Conservation (phyloP, 2,113 vertebrate species). For the Pollimyrus isidori region DNA sequence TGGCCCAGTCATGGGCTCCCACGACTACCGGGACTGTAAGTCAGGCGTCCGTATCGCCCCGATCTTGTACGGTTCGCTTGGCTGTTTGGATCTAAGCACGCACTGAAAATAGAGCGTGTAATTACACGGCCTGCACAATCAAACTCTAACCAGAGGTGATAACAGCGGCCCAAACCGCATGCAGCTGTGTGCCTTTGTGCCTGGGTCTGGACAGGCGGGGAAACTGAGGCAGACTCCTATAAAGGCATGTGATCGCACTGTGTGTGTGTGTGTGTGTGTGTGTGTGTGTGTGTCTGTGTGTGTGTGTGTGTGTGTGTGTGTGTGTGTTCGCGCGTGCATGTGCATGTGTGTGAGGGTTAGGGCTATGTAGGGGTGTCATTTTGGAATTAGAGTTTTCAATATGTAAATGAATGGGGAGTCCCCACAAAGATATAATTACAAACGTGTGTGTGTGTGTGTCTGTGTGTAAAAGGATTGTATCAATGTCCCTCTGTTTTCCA, state of each 20-base stretch:
- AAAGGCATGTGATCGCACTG: neutral
- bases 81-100: neutral
- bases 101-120: constrained; percentile 9
- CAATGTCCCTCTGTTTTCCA: neutral
- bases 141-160: neutral
- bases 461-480: neutral
- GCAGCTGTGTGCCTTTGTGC: neutral
- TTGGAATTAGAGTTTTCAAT: too few species aligned
- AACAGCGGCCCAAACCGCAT: neutral
- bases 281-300: neutral
- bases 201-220: neutral
- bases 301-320: neutral
- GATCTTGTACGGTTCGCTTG: neutral
- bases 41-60: neutral
- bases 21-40: neutral
- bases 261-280: neutral
- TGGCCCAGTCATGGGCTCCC: neutral
- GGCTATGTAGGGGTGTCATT: too few species aligned
- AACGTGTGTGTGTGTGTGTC: neutral
- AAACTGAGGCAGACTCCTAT: neutral
- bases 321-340: too few species aligned
- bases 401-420: too few species aligned
- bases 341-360: too few species aligned
- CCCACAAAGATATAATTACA: too few species aligned
- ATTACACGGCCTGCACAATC: neutral